Percentiles rank a stretch among this genome's conserved stretches.
These are phyloP conservation scores for Erebia ligea DNA, from an alignment of 2,888 invertebrate species.

Conservation along the genomic window DNA sequence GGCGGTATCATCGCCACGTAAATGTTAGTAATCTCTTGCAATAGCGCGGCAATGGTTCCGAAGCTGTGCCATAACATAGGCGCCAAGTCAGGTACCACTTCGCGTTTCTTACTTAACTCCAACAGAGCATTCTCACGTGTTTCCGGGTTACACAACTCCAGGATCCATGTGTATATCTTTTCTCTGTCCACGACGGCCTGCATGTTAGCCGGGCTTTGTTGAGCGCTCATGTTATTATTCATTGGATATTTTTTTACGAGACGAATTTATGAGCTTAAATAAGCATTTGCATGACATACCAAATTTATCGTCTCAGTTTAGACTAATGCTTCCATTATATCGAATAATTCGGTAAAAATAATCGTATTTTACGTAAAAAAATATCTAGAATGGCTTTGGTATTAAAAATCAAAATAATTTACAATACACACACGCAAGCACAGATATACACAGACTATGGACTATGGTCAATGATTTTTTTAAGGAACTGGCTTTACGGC, in stretches of 20 bases:
- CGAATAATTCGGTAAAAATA: neutral
- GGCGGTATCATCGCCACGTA: slow-evolving; percentile 99
- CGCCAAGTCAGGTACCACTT: slow-evolving; percentile 96
- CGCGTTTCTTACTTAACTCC: slow-evolving; percentile 92
- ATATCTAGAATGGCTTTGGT: too few species aligned
- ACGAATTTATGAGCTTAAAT: neutral
- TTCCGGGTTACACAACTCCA: slow-evolving; percentile 95
- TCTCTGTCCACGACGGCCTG: slow-evolving; percentile 91
- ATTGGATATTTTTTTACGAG: slow-evolving; percentile 29
- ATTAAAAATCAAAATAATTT: too few species aligned
- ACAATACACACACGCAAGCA: too few species aligned
- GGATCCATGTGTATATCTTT: slow-evolving; percentile 95
- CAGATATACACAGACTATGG: too few species aligned
- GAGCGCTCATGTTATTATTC: slow-evolving; percentile 86
- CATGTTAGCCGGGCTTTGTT: slow-evolving; percentile 89
- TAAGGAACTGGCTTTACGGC: too few species aligned
- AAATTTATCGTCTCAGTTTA: neutral
- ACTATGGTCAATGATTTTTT: too few species aligned
- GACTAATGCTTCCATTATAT: neutral
- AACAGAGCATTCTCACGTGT: slow-evolving; percentile 98
- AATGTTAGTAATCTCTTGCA: slow-evolving; percentile 98
- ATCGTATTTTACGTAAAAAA: neutral
- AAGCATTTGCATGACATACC: slow-evolving; percentile 18
- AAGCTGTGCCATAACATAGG: slow-evolving; percentile 99
- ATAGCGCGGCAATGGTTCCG: slow-evolving; percentile 96